Percentiles rank a stretch among this genome's conserved stretches.
Conservation (phyloP, 2,113 vertebrate genomes). For the Epinephelus fuscoguttatus region DNA sequence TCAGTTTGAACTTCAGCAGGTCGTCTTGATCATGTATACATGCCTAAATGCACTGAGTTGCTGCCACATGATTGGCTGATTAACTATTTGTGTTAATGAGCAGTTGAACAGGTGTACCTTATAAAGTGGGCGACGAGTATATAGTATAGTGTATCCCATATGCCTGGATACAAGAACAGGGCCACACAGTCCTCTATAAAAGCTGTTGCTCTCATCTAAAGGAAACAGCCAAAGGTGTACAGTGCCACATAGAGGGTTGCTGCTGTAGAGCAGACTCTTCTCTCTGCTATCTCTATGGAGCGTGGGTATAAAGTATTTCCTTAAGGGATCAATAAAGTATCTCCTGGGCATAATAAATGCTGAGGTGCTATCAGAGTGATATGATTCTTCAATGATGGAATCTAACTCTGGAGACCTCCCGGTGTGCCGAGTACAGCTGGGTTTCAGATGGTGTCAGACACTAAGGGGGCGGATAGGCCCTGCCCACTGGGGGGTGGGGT, state of each 20-base stretch:
- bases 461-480: not conserved
- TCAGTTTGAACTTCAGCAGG: too few species aligned
- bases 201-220: not conserved
- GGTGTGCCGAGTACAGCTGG: slow-evolving; percentile 14
- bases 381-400: slow-evolving; percentile 1
- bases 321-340: slow-evolving; percentile 8
- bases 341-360: not conserved
- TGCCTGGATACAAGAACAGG: not conserved
- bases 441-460: not conserved
- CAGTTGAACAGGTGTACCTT: too few species aligned
- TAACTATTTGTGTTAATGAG: too few species aligned
- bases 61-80: too few species aligned
- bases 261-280: not conserved
- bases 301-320: not conserved
- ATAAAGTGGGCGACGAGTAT: too few species aligned
- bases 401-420: slow-evolving; percentile 12
- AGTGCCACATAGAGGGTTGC: not conserved
- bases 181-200: not conserved
- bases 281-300: slow-evolving; percentile 9
- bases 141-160: not conserved
- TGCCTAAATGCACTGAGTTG: too few species aligned
- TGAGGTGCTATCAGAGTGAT: not conserved
- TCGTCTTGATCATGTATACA: too few species aligned
- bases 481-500: not conserved
- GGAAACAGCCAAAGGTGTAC: not conserved